phyloP scores from a whole-genome alignment of 2,888 invertebrate genomes.

The Eilema sororculum region DNA sequence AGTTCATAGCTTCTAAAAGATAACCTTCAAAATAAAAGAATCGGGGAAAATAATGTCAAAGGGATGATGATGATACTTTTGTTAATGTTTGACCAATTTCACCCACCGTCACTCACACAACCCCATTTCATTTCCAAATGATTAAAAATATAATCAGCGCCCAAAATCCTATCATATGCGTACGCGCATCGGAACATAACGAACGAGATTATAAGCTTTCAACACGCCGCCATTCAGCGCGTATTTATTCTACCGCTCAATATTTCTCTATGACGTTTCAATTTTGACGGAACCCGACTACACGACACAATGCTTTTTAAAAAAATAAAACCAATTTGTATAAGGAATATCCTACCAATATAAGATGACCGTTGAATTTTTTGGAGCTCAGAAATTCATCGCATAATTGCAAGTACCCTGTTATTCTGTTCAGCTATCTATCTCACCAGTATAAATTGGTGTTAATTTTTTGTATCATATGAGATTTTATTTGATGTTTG shows the following conservation, averaged over 20 bases:
- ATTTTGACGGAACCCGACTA: conserved; percentile 70
- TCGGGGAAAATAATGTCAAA: too few relatives aligned
- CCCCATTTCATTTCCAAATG: background rate
- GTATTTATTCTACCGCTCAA: conserved; percentile 69
- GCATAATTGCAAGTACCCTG: conserved; percentile 20
- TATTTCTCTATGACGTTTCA: conserved; percentile 80
- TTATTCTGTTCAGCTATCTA: conserved; percentile 28
- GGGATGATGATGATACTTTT: too few relatives aligned
- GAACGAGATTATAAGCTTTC: conserved; percentile 78
- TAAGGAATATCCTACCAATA: conserved; percentile 55
- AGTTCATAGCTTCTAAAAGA: too few relatives aligned
- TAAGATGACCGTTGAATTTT: conserved; percentile 48
- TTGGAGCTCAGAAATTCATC: conserved; percentile 17
- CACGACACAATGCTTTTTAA: conserved; percentile 55
- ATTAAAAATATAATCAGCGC: conserved; percentile 8
- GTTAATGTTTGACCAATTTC: background rate
- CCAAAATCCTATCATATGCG: conserved; percentile 52
- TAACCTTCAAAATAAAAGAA: too few relatives aligned
- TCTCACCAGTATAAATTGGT: conserved; percentile 32
- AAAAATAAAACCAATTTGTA: conserved; percentile 60
- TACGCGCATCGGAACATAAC: conserved; percentile 69
- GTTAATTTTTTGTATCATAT: conserved; percentile 20
- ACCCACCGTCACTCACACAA: background rate
- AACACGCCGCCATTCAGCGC: conserved; percentile 67
- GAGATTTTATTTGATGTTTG: conserved; percentile 16